A percentile compares a stretch with the other conserved stretches of the same genome.
phyloP scores from a whole-genome alignment of 2,797 vertebrate genomes.

The Streptopelia turtur region DNA sequence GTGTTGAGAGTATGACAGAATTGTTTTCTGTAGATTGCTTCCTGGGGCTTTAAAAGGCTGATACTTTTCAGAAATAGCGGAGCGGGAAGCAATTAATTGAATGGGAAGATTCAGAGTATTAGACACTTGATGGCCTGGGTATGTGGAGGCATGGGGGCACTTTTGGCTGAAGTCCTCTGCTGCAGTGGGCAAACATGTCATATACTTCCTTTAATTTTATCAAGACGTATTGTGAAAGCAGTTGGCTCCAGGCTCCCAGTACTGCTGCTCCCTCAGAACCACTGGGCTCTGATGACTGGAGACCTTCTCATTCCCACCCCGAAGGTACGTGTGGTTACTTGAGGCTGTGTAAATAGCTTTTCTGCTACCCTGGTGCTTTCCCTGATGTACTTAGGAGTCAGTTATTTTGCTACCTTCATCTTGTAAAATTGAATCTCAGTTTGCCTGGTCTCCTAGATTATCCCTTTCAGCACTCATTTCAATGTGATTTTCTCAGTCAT shows the following conservation, averaged over 20 bases:
- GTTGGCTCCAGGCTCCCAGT: background rate
- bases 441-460: background rate
- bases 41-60: background rate
- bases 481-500: background rate
- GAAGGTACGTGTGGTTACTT: background rate
- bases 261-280: background rate
- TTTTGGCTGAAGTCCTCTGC: background rate
- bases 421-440: background rate
- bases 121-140: background rate
- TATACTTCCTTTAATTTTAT: background rate
- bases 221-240: background rate
- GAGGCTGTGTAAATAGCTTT: background rate
- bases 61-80: background rate
- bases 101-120: background rate
- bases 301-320: background rate
- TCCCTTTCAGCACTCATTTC: background rate
- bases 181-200: background rate
- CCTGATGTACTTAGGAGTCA: background rate
- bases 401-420: background rate
- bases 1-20: conserved; percentile 13
- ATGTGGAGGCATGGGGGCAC: background rate
- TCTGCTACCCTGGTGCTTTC: background rate
- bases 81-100: background rate
- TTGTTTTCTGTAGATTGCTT: conserved; percentile 16
- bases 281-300: background rate